Base-by-base conservation (phyloP, 2,113 vertebrate genomes). In the Eonycteris spelaea region DNA sequence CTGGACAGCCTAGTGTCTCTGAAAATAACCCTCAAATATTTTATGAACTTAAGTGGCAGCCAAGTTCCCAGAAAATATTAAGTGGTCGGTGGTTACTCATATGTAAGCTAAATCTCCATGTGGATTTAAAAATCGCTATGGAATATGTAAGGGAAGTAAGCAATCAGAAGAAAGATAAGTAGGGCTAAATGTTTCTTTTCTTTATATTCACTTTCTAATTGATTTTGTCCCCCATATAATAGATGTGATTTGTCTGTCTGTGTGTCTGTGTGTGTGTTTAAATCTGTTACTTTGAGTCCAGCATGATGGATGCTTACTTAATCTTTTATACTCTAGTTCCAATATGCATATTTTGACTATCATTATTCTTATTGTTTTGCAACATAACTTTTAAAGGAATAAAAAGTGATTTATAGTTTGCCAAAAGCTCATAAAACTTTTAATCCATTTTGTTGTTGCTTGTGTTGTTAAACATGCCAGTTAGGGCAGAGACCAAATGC, bases 11-110 rank as follows among this genome's bases (percentile, higher is more conserved):
- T 70, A 55, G 40, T 82, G 68, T 65, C 78, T 95, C 89, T 97
- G 85, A 94, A 97, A 97, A 95, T 48, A 96, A 89, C 57, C 74
- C 82, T 97, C 95, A 96, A 90, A 91, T 97, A 97, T 96, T 86
- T 95, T 82, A 96, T 95, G 93, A 79, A 77, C 68, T 6, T 70
- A 94, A 96, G 53, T 95, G 70, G 55, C 82, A 86, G 94, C 94
- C 97, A 97, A 94, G 61, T 93, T 97, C 93, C 93, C 95, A 87
- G 89, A 83, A 97, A 95, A 83, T 79, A 77, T 18, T 89, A 65
- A 94, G 59, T 0, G 4, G 57, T 77, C 70, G 53, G 74, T 73
- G 79, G 86, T 95, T 96, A 90, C 45, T 86, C 63, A 48, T n/a
- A 74, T 90, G 89, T 65, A 96, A 98, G 19, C 33, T 91, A 94